Evolutionary conservation across 2,113 vertebrate species (phyloP), one percentile per base, ranked within the genome.

Genomic region (Dipodomys merriami): DNA sequence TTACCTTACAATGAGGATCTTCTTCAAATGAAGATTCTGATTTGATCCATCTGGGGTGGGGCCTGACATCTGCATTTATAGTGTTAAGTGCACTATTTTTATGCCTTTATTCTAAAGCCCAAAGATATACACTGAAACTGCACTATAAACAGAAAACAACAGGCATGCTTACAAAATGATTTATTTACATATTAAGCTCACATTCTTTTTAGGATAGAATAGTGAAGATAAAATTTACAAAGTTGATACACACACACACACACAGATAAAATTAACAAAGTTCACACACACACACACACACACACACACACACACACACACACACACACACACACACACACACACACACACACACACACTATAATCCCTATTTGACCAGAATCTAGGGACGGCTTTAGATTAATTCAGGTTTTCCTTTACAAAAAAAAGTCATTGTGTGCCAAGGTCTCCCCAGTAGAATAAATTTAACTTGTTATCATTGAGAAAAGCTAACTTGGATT

Each of bases 121-220:
- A 83, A 29, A 11, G 49, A 33, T 73, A 87, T 80, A 90, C 46
- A 92, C 0, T 60, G 62, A 87, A 79, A 85, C 30, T 72, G 44
- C 60, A 49, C 10, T 85, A 68, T 67, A 22, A 23, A 90, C 4
- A 93, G 30, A 88, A 96, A 90, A 87, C 57, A 80, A 86, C 65
- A 95, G 64, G 16, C 83, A 65, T 92, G 20, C 86, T 94, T 91
- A 35, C 23, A 96, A 96, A 96, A 92, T 91, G 83, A 86, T 95
- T 94, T 97, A 96, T 96, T 97, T 96, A 96, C 93, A 95, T 72
- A 73, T 95, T 83, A 94, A 93, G 69, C 22, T 92, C 67, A 92
- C 79, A 83, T 71, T 89, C 25, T 79, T 90, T 86, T 39, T 87
- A 93, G 68, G 68, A 91, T 73, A 95, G 49, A 91, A 60, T 82